Percentiles rank a stretch among this genome's conserved stretches.
phyloP scores from a whole-genome alignment of 37 sponge, comb jelly and placozoan species.

The Halichondria panicea region DNA sequence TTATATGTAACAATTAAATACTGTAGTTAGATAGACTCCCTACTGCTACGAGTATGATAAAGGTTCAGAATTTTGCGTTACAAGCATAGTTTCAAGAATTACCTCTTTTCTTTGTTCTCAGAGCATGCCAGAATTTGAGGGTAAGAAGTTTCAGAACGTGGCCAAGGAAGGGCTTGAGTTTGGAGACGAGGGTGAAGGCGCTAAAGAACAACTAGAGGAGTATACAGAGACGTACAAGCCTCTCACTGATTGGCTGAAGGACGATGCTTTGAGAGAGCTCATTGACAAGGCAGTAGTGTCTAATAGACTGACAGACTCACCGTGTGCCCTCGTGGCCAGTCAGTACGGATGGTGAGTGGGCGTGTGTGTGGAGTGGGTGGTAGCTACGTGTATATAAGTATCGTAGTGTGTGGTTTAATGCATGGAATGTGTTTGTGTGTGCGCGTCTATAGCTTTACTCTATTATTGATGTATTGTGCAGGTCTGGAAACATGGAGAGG shows the following conservation, averaged over 20 bases:
- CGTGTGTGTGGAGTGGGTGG: slow-evolving; percentile 18
- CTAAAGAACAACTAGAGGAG: slow-evolving; percentile 83
- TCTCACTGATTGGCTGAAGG: slow-evolving; percentile 92
- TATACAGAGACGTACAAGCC: slow-evolving; percentile 79
- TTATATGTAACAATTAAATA: no score
- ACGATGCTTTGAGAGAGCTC: slow-evolving; percentile 73
- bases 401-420: neutral
- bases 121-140: slow-evolving; percentile 93
- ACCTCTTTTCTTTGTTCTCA: neutral
- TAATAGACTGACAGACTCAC: slow-evolving; percentile 91
- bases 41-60: no score
- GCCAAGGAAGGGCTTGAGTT: slow-evolving; percentile 97
- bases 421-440: neutral
- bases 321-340: slow-evolving; percentile 95
- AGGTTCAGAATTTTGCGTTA: no score
- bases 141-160: slow-evolving; percentile 85
- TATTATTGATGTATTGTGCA: slow-evolving; percentile 15
- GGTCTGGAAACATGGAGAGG: slow-evolving; percentile 98
- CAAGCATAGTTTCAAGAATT: neutral
- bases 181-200: slow-evolving; percentile 78
- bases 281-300: slow-evolving; percentile 95
- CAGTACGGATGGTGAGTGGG: slow-evolving; percentile 89
- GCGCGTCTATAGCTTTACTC: no score
- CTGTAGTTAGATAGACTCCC: no score
- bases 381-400: neutral